These are phyloP conservation scores for Ophonus ardosiacus DNA, from an alignment of 2,888 invertebrate genomes.

Conservation along the genomic window DNA sequence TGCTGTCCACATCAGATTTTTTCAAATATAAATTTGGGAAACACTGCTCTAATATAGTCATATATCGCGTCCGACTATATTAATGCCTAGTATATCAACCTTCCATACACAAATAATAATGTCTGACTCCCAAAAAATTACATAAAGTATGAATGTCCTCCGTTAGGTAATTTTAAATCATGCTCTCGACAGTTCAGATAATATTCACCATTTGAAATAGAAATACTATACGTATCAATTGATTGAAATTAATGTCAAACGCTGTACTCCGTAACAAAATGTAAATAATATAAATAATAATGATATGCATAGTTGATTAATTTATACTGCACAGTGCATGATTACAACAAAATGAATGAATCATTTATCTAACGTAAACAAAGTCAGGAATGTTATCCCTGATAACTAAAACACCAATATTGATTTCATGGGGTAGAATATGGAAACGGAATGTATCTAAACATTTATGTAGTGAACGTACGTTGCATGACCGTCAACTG, in stretches of 20 bases:
- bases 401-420: conserved; percentile 23
- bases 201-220: no score
- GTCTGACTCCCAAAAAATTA: no score
- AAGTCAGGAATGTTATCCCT: background rate
- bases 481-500: background rate
- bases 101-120: no score
- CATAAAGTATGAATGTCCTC: no score
- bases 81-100: no score
- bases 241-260: background rate
- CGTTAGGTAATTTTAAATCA: no score
- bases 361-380: background rate
- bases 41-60: no score
- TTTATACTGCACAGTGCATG: background rate
- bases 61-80: no score
- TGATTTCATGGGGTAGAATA: conserved; percentile 25
- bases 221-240: no score
- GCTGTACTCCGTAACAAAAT: background rate
- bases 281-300: conserved; percentile 16
- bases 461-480: conserved; percentile 8
- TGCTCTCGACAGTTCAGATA: no score
- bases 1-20: no score
- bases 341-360: conserved; percentile 17
- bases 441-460: conserved; percentile 20
- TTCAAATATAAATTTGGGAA: no score
- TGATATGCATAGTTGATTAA: background rate